phyloP scores from a whole-genome alignment of 2,888 invertebrate genomes.

The Nezara viridula region DNA sequence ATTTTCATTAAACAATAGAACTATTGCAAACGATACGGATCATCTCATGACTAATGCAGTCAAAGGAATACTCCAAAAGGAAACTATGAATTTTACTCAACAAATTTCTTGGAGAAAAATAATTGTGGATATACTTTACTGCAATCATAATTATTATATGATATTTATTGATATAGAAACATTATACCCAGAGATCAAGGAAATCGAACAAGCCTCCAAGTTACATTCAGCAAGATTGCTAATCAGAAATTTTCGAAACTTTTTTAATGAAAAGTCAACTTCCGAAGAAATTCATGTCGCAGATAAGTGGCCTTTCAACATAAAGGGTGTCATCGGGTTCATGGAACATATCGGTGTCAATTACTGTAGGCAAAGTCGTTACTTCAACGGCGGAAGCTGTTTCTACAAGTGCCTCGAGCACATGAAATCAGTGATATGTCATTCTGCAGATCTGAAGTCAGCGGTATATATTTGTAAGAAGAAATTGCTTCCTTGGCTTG shows the following conservation, averaged over 20 bases:
- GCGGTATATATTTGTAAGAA: background rate
- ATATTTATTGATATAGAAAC: slow-evolving; percentile 1
- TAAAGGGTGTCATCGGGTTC: background rate
- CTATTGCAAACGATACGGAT: background rate
- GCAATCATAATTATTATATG: background rate
- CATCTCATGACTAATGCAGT: background rate
- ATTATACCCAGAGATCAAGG: background rate
- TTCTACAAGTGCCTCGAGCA: slow-evolving; percentile 2
- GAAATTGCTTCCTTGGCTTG: background rate
- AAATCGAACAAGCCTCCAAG: background rate
- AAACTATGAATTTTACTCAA: background rate
- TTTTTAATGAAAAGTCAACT: background rate
- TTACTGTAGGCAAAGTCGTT: background rate
- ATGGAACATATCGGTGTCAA: background rate
- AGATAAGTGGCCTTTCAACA: background rate
- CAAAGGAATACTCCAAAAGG: background rate
- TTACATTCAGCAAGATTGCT: background rate
- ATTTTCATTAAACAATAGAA: background rate
- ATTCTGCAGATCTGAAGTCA: background rate
- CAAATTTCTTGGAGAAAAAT: background rate
- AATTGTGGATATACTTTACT: background rate
- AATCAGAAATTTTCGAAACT: background rate
- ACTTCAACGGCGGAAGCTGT: background rate
- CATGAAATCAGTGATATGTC: background rate
- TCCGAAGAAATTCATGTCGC: background rate